Evolutionary conservation across 2,888 invertebrate species (phyloP).

Genomic region (Mechanitis messenoides): DNA sequence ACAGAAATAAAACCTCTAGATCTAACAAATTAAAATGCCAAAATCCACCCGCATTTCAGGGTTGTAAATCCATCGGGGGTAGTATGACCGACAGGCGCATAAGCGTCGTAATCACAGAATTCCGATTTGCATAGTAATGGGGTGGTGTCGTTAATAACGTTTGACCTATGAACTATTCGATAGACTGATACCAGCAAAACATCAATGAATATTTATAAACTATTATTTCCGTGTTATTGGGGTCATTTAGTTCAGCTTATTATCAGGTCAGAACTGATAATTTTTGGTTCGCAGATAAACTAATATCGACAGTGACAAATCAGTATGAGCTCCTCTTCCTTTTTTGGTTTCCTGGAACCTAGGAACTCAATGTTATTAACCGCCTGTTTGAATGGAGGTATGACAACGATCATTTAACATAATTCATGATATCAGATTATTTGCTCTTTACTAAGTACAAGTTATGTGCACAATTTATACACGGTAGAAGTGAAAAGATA

Average conservation of each 20-base stretch:
- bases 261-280: too few relatives aligned
- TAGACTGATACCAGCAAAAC: constrained; percentile 4
- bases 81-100: constrained; percentile 1
- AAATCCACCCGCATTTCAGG: not conserved
- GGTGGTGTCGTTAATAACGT: constrained; percentile 39
- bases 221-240: not conserved
- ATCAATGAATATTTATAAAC: constrained; percentile 6
- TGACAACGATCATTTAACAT: too few relatives aligned
- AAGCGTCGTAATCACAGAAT: constrained; percentile 34
- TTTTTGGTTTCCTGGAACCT: too few relatives aligned
- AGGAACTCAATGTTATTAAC: too few relatives aligned
- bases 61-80: not conserved
- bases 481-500: too few relatives aligned
- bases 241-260: not conserved
- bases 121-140: constrained; percentile 47
- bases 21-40: not conserved
- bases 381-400: too few relatives aligned
- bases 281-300: too few relatives aligned
- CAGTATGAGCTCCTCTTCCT: too few relatives aligned
- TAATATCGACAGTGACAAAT: too few relatives aligned
- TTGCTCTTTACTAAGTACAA: too few relatives aligned
- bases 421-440: too few relatives aligned
- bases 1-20: not conserved
- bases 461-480: too few relatives aligned
- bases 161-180: constrained; percentile 35